Base-by-base conservation (phyloP, 2,888 invertebrate species). In the Colostygia pectinataria region DNA sequence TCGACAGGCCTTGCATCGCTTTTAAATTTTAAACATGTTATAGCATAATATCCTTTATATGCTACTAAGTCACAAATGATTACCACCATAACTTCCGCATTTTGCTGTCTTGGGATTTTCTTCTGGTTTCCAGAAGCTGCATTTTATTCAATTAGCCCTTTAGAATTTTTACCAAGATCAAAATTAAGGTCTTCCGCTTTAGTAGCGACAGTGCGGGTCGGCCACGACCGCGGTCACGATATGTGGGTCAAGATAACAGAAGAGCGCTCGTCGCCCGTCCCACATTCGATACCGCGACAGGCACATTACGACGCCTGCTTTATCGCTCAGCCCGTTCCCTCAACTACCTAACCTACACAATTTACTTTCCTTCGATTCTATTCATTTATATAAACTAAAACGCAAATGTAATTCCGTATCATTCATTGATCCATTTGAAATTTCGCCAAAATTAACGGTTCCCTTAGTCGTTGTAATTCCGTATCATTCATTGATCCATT, bases 201-300 rank as follows among this genome's bases (percentile, higher is more conserved):
- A 68, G 65, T 58, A 45, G 56, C 55, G 61, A 34, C 38, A 42
- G 53, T 55, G 46, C 46, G 55, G 65, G 61, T 57, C 67, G 77
- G 70, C 73, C 74, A 71, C 72, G 68, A 67, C 75, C 74, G 78
- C 79, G 82, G 80, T 76, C 80, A 73, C 72, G 59, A 63, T 72
- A 84, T 78, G 79, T 83, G 72, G 84, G 84, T 84, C 84, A 83
- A 83, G 83, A 82, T 77, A 79, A 79, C 75, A 70, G 73, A 75
- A 77, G 77, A 77, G 77, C 63, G 63, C 64, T 65, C 57, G 57
- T 55, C 61, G 65, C 53, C 68, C 71, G 80, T 61, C 63, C 75
- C 69, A 74, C 76, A 73, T 77, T 75, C 68, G 65, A 67, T 63
- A 61, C 54, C 56, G 53, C 39, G 42, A 38, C 52, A 42, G 29